Base-by-base conservation (phyloP, 2,888 invertebrate species). In the Margaritifera margaritifera region DNA sequence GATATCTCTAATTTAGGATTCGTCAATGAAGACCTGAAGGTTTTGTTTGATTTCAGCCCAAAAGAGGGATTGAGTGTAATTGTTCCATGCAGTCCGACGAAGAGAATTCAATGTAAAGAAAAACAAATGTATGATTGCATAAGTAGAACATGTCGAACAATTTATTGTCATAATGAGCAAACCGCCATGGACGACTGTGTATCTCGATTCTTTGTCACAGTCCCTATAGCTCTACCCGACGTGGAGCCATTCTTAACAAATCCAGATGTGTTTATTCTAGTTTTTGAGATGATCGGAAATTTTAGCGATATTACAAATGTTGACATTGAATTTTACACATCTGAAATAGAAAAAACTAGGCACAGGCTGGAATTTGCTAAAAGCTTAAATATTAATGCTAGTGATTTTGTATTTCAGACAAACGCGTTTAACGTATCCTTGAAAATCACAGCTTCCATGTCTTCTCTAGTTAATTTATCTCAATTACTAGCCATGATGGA, bases 91-190 rank as follows among this genome's bases (percentile, higher is more conserved):
- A 27, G 31, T 19, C n/a, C 20, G 0, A 11, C 22, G 3, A 58
- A 19, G 18, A 6, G 6, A 18, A 67, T 64, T 31, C 52, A 59
- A 19, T 18, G 11, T 31, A 50, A 61, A 25, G 61, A 71, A 50
- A 42, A 42, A 42, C 42, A 42, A 42, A 50, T 71, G 3, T 71
- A 57, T 52, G 71, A 71, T 20, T 71, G 71, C n/a, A 22, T 66
- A 18, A 60, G 61, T 50, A 56, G 57, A 53, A 42, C 42, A 52
- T 71, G 71, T 57, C 59, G 62, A 27, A 20, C 5, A 8, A 20
- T 67, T 1, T 57, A 53, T 55, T 71, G 71, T 54, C 42, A 50
- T 6, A n/a, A 18, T 27, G 50, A 60, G 0, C 42, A 64, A 31
- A 53, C 19, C 4, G 25, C 64, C 4, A 19, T 5, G 15, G 54